Evolutionary conservation across 2,888 invertebrate species (phyloP).

Genomic region (Acleris emargana): DNA sequence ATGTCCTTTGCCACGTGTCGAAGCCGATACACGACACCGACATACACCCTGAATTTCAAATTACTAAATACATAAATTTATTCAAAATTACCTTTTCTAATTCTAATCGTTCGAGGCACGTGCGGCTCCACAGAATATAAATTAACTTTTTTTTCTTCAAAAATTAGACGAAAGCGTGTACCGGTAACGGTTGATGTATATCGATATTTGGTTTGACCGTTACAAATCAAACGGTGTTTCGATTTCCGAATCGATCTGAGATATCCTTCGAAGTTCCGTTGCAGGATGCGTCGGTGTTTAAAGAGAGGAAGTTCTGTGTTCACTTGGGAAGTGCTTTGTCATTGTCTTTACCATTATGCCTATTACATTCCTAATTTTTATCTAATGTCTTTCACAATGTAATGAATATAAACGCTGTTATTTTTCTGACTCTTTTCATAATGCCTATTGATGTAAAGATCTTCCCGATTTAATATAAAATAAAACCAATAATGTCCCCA

Average conservation of each 20-base stretch:
- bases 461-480: too few species aligned
- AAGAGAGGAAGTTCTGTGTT: background rate
- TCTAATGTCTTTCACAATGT: too few species aligned
- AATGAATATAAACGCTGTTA: too few species aligned
- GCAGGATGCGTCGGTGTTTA: constrained; percentile 8
- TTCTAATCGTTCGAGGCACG: constrained; percentile 75
- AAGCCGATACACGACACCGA: constrained; percentile 72
- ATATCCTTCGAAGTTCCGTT: constrained; percentile 33
- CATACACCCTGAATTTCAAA: constrained; percentile 74
- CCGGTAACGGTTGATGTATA: constrained; percentile 46
- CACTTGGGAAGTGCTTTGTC: constrained; percentile 1
- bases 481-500: too few species aligned
- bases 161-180: constrained; percentile 53
- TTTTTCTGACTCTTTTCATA: too few species aligned
- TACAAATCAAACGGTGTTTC: constrained; percentile 37
- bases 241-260: constrained; percentile 27
- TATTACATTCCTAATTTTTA: too few species aligned
- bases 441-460: too few species aligned
- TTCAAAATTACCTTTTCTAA: constrained; percentile 74
- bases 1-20: constrained; percentile 80
- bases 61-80: constrained; percentile 72
- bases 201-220: constrained; percentile 37
- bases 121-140: constrained; percentile 66
- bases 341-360: background rate
- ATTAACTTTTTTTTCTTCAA: constrained; percentile 43